Conservation (phyloP, 53 echinoderm and acorn worm genomes). For the Pentamera pediparva region DNA sequence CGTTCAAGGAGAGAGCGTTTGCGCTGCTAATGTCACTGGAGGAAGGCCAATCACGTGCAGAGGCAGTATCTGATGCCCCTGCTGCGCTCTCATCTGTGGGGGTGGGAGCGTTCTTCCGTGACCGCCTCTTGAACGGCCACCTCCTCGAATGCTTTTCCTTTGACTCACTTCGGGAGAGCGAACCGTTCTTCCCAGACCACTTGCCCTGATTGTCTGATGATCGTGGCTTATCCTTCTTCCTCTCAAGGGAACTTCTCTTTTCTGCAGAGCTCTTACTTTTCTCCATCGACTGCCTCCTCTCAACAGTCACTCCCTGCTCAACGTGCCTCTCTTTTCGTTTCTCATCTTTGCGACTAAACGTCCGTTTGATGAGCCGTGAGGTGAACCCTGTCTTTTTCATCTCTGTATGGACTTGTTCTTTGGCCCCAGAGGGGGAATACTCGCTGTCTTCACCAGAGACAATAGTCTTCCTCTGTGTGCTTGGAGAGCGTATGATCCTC, state of each 20-base stretch:
- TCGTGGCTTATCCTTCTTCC: background rate
- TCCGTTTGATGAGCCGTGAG: conserved; percentile 54
- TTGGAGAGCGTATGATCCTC: conserved; percentile 76
- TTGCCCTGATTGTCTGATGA: background rate
- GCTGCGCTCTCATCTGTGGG: conserved; percentile 87
- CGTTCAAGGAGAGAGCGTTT: conserved; percentile 61
- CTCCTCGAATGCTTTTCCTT: conserved; percentile 55
- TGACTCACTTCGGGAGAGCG: conserved; percentile 44
- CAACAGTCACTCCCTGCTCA: background rate
- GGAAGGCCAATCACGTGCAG: conserved; percentile 60
- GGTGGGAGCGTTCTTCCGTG: conserved; percentile 70
- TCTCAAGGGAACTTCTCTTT: conserved; percentile 16
- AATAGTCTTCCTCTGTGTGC: conserved; percentile 61
- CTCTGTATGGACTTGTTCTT: conserved; percentile 60
- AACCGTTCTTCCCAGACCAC: conserved; percentile 1
- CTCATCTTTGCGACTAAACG: conserved; percentile 57
- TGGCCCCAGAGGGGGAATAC: conserved; percentile 34
- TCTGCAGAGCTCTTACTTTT: conserved; percentile 3
- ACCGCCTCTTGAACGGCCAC: conserved; percentile 76
- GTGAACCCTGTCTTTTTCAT: conserved; percentile 92
- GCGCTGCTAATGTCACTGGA: conserved; percentile 43
- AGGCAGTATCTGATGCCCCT: conserved; percentile 77
- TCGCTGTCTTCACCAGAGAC: conserved; percentile 35
- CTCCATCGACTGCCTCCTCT: background rate
- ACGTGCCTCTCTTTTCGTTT: conserved; percentile 1